phyloP scores from a whole-genome alignment of 2,113 vertebrate species.

The Puffinus mauretanicus region DNA sequence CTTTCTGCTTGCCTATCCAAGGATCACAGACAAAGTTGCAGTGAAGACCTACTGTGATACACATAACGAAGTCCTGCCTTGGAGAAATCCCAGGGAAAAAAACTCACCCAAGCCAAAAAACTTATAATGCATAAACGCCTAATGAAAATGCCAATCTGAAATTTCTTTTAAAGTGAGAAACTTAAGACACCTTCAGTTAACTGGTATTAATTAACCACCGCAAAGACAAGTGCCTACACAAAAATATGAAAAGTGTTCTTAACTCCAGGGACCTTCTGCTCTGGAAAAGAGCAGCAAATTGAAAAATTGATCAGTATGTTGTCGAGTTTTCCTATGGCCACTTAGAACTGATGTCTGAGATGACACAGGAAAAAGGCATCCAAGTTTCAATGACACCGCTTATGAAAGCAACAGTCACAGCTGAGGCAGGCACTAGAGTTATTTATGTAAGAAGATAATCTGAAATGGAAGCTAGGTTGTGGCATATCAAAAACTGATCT shows the following conservation, averaged over 20 bases:
- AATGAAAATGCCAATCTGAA: constrained; percentile 10
- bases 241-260: not conserved
- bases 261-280: not conserved
- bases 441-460: not conserved
- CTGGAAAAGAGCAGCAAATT: not conserved
- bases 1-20: not conserved
- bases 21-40: constrained; percentile 6
- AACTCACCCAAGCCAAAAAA: not conserved
- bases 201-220: not conserved
- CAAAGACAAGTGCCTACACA: not conserved
- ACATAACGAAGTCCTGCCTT: not conserved
- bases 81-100: not conserved
- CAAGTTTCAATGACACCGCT: not conserved
- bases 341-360: not conserved
- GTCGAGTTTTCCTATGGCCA: not conserved
- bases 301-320: not conserved
- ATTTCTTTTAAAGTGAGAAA: not conserved
- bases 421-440: not conserved
- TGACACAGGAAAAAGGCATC: not conserved
- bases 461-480: not conserved
- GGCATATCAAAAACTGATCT: not conserved
- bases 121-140: not conserved
- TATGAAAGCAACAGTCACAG: not conserved
- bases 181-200: not conserved
- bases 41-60: not conserved